Evolutionary conservation across 2,113 vertebrate genomes (phyloP).

Genomic region (Dasyurus viverrinus): DNA sequence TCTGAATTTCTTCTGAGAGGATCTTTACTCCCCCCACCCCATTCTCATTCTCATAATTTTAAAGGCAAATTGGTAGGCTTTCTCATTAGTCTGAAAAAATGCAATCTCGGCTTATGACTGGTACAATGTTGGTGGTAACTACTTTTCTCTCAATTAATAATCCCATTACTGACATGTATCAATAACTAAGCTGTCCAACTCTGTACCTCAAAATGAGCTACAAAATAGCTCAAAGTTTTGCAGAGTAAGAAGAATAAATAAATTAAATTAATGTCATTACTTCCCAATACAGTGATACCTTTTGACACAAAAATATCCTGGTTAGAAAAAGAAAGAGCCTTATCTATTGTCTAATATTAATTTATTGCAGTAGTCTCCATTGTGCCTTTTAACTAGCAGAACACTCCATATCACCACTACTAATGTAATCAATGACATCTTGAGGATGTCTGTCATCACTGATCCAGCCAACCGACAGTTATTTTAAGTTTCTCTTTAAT

Average conservation of each 20-base stretch:
- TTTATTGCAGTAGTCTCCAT: neutral
- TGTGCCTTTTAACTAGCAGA: neutral
- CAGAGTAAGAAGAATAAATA: neutral
- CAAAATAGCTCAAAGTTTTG: neutral
- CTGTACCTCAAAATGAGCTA: neutral
- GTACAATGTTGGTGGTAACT: neutral
- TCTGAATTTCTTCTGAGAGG: neutral
- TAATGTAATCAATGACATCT: neutral
- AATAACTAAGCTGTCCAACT: neutral
- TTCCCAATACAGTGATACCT: neutral
- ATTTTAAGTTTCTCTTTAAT: neutral
- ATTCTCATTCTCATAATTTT: neutral
- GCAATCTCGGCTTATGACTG: neutral
- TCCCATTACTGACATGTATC: neutral
- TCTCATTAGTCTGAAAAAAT: neutral
- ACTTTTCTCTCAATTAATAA: neutral
- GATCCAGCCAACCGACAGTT: neutral
- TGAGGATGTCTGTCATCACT: neutral
- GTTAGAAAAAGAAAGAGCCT: neutral
- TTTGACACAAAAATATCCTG: neutral
- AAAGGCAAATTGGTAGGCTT: neutral
- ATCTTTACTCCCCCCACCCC: neutral
- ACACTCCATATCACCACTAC: neutral
- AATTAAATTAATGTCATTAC: neutral
- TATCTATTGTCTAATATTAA: neutral